A percentile compares a stretch with the other conserved stretches of the same genome.
Evolutionary conservation across 2,113 vertebrate genomes (phyloP).

Genomic region (Hystrix cristata): DNA sequence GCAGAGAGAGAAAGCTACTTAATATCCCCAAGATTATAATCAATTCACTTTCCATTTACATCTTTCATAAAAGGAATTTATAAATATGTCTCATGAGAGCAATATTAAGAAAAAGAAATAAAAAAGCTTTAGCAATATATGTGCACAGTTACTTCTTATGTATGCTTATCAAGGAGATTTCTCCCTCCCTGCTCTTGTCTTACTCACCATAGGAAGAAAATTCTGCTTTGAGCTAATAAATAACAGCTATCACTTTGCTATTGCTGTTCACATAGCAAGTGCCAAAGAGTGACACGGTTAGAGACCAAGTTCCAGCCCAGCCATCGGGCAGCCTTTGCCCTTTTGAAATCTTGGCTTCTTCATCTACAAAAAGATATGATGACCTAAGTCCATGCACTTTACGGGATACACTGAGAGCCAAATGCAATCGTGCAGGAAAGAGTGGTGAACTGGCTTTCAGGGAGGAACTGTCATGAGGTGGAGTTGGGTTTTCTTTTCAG

Average conservation of each 20-base stretch:
- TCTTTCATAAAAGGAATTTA: conserved; percentile 35
- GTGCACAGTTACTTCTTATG: background rate
- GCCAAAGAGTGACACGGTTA: background rate
- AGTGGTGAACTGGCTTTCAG: background rate
- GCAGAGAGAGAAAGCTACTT: conserved; percentile 12
- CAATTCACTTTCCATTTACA: conserved; percentile 54
- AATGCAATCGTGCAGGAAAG: background rate
- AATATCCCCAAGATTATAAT: conserved; percentile 43
- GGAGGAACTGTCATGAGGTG: background rate
- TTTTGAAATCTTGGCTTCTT: background rate
- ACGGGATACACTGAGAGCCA: background rate
- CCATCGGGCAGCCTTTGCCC: background rate
- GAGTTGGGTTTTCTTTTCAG: background rate
- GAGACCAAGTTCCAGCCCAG: background rate
- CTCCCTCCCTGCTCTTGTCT: background rate
- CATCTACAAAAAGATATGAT: background rate
- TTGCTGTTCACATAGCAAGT: background rate
- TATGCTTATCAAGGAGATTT: background rate
- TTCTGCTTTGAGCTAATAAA: background rate
- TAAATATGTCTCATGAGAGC: conserved; percentile 22
- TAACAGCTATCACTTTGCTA: background rate
- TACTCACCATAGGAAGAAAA: background rate
- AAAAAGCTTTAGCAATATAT: background rate
- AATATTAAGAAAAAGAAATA: background rate
- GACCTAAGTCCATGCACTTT: background rate